phyloP scores from a whole-genome alignment of 2,888 invertebrate genomes.

The Phlogophora meticulosa region DNA sequence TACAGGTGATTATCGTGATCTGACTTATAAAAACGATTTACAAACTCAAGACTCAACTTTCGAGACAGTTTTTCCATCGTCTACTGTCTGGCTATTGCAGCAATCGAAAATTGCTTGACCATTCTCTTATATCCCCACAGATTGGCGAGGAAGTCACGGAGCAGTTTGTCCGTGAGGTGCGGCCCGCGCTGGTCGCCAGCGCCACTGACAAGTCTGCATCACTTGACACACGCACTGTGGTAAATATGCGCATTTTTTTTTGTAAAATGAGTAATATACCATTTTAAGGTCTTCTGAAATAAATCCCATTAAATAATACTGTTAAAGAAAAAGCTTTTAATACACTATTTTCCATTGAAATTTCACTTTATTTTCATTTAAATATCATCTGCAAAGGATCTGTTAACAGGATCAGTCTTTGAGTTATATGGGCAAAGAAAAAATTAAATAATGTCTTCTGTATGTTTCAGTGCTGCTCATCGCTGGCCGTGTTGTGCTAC shows the following conservation, averaged over 20 bases:
- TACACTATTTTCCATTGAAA: no score
- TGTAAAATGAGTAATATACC: not conserved
- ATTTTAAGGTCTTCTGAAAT: no score
- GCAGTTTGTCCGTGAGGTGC: conserved; percentile 93
- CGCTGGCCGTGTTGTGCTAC: conserved; percentile 96
- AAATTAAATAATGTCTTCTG: not conserved
- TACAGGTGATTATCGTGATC: conserved; percentile 92
- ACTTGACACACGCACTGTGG: conserved; percentile 94
- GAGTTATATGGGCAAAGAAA: no score
- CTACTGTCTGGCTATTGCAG: not conserved
- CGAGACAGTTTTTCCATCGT: no score
- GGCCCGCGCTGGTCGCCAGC: conserved; percentile 93
- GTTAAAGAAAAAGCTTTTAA: no score
- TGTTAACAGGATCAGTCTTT: not conserved
- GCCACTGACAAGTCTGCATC: conserved; percentile 94
- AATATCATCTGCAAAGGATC: no score
- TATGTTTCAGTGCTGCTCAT: conserved; percentile 94
- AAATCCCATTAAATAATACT: no score
- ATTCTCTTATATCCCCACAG: conserved; percentile 64
- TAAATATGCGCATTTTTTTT: conserved; percentile 71
- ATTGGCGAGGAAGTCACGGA: conserved; percentile 92
- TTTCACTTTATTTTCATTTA: no score
- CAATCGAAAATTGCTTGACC: no score
- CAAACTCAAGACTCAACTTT: not conserved
- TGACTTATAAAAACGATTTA: not conserved